A percentile compares a stretch with the other conserved stretches of the same genome.
These are phyloP conservation scores for Pempheris klunzingeri DNA, from an alignment of 2,797 vertebrate species.

Conservation along the genomic window DNA sequence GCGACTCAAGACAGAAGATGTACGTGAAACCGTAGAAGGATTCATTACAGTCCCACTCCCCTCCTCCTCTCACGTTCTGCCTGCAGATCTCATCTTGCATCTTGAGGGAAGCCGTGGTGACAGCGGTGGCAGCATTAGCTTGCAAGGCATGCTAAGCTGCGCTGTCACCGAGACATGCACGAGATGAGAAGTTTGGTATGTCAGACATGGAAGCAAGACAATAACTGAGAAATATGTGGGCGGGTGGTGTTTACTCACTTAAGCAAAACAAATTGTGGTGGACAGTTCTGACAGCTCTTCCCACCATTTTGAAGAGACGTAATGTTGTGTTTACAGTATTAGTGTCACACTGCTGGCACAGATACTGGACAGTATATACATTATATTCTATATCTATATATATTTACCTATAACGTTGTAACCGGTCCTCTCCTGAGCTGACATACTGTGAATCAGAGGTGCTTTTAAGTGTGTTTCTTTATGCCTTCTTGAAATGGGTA, in stretches of 20 bases:
- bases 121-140: constrained; percentile 33
- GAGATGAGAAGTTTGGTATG: constrained; percentile 44
- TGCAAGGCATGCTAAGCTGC: constrained; percentile 31
- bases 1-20: constrained; percentile 12
- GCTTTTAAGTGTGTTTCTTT: constrained; percentile 23
- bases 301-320: constrained; percentile 28
- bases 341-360: constrained; percentile 32
- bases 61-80: not conserved
- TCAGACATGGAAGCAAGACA: constrained; percentile 39
- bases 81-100: constrained; percentile 24
- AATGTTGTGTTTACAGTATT: constrained; percentile 56
- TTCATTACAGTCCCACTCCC: constrained; percentile 37
- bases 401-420: constrained; percentile 26
- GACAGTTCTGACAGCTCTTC: constrained; percentile 66
- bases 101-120: constrained; percentile 15
- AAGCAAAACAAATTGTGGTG: constrained; percentile 58
- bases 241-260: constrained; percentile 50
- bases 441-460: constrained; percentile 49
- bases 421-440: constrained; percentile 36
- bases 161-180: constrained; percentile 25
- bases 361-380: constrained; percentile 15
- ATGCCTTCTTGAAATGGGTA: constrained; percentile 46
- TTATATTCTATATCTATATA: constrained; percentile 16
- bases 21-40: constrained; percentile 29
- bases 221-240: constrained; percentile 42